Conservation (phyloP, 2,888 invertebrate genomes). For the Lymantria dispar region DNA sequence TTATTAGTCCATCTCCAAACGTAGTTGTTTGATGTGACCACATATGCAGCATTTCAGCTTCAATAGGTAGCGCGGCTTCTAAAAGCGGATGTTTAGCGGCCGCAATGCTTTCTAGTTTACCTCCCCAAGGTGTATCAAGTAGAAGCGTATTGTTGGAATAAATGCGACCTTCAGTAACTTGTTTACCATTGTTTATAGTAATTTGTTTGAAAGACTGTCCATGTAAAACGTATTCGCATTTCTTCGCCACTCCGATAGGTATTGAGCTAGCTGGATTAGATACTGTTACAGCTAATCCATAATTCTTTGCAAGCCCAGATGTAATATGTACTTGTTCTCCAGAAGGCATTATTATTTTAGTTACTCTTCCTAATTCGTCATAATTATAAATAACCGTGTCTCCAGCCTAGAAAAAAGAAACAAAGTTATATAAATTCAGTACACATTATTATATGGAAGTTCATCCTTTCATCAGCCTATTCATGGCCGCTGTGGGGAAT, state of each 20-base stretch:
- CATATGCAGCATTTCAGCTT: conserved; percentile 95
- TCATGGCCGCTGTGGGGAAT: too few relatives aligned
- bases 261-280: conserved; percentile 79
- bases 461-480: too few relatives aligned
- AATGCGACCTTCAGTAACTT: conserved; percentile 88
- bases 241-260: conserved; percentile 80
- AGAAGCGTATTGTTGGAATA: conserved; percentile 90
- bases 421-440: too few relatives aligned
- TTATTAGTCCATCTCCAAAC: conserved; percentile 88
- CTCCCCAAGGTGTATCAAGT: conserved; percentile 89
- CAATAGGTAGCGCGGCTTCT: conserved; percentile 92
- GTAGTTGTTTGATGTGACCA: conserved; percentile 92
- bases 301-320: conserved; percentile 89
- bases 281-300: conserved; percentile 89
- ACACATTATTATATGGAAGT: too few relatives aligned
- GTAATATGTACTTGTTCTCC: conserved; percentile 93
- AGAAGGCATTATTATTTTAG: conserved; percentile 93
- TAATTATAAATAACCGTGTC: conserved; percentile 96
- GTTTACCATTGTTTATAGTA: conserved; percentile 86
- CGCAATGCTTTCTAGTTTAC: conserved; percentile 88
- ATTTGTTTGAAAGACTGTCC: conserved; percentile 86
- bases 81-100: conserved; percentile 91
- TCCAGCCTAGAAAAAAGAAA: conserved; percentile 82
- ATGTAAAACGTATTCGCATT: conserved; percentile 83
- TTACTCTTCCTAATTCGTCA: conserved; percentile 93